A percentile compares a stretch with the other conserved stretches of the same genome.
Evolutionary conservation across 30 jellyfish, hydroid and myxozoan species (phyloP).

Genomic region (Euphysa ruthae): DNA sequence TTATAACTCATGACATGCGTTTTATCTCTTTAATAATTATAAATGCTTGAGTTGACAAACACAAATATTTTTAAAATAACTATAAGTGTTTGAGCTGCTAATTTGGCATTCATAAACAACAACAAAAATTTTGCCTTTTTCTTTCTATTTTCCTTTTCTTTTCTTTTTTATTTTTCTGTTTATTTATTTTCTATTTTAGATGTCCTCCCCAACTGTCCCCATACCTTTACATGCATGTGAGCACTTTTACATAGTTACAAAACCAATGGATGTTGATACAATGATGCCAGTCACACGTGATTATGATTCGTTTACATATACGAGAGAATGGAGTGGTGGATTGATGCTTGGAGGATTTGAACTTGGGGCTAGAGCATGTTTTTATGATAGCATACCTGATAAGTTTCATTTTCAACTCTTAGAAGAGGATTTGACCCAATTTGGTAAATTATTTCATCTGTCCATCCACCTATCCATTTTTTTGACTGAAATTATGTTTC

Average conservation of each 20-base stretch:
- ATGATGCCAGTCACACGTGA: constrained; percentile 90
- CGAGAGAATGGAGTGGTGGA: constrained; percentile 98
- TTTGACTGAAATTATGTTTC: too few species aligned
- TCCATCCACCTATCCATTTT: too few species aligned
- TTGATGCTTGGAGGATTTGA: constrained; percentile 88
- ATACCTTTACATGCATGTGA: constrained; percentile 88
- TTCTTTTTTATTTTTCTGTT: too few species aligned
- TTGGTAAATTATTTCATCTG: constrained; percentile 62
- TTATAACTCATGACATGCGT: too few species aligned
- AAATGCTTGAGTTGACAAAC: too few species aligned
- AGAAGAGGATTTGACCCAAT: constrained; percentile 86
- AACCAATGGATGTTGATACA: constrained; percentile 69
- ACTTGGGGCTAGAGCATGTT: constrained; percentile 66
- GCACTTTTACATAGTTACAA: constrained; percentile 90
- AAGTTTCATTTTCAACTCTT: constrained; percentile 75
- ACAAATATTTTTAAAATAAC: too few species aligned
- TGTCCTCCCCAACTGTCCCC: constrained; percentile 42
- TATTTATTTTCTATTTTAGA: constrained; percentile 22
- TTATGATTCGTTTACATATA: constrained; percentile 58
- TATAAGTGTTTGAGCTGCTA: too few species aligned
- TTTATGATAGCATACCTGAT: constrained; percentile 60
- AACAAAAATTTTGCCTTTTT: too few species aligned
- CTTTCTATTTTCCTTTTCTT: too few species aligned
- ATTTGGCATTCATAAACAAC: too few species aligned
- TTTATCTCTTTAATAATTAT: too few species aligned